phyloP scores from a whole-genome alignment of 2,113 vertebrate genomes.

The Tyrannus savana region DNA sequence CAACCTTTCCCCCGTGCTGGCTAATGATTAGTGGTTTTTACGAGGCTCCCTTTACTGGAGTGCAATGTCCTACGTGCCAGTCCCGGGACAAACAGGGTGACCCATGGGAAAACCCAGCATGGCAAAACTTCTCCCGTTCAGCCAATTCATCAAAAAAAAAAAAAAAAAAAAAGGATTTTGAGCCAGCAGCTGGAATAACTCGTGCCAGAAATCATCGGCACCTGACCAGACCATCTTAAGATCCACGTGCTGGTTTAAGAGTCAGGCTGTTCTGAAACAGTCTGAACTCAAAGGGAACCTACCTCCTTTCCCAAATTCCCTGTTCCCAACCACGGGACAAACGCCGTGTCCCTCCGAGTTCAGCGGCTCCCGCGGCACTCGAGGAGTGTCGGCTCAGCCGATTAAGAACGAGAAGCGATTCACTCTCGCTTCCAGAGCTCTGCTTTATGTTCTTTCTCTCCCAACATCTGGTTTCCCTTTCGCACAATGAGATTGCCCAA shows the following conservation, averaged over 20 bases:
- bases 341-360: rapidly evolving
- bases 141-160: neutral
- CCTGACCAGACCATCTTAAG: neutral
- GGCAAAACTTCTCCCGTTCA: neutral
- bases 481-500: conserved; percentile 31
- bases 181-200: neutral
- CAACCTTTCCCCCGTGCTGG: neutral
- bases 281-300: neutral
- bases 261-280: neutral
- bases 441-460: neutral
- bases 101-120: neutral
- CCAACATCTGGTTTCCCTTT: conserved; percentile 37
- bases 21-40: conserved; percentile 46
- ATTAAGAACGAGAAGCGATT: neutral
- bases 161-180: neutral
- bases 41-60: neutral
- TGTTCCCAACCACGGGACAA: rapidly evolving
- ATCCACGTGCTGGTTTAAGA: neutral
- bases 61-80: neutral
- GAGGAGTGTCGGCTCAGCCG: rapidly evolving
- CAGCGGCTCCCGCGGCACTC: neutral
- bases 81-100: neutral
- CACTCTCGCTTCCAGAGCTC: neutral
- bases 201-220: neutral
- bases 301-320: neutral